phyloP scores from a whole-genome alignment of 2,113 vertebrate species.

The Phalacrocorax brasilianus region DNA sequence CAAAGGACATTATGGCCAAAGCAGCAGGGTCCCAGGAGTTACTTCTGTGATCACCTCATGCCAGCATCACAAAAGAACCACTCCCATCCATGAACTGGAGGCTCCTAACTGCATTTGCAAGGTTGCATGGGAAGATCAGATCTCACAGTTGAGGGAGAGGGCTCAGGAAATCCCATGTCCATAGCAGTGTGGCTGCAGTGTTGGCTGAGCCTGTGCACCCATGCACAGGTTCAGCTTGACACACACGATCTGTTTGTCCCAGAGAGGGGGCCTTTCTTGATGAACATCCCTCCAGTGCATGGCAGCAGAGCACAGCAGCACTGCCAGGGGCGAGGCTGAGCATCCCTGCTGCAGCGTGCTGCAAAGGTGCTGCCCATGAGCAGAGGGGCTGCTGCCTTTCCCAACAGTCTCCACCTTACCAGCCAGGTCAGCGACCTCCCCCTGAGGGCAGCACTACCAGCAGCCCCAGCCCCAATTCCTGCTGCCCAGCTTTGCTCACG shows the following conservation, averaged over 20 bases:
- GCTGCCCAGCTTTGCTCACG: background rate
- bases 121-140: background rate
- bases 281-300: fast-evolving
- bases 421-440: background rate
- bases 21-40: background rate
- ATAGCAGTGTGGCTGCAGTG: background rate
- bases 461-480: background rate
- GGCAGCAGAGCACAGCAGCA: fast-evolving
- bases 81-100: background rate
- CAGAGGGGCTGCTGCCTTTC: background rate
- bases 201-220: fast-evolving
- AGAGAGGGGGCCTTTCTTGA: background rate
- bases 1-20: background rate
- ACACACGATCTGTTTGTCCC: background rate
- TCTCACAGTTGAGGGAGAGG: fast-evolving
- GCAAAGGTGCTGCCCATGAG: background rate
- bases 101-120: background rate
- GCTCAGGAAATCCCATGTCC: background rate
- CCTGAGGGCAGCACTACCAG: background rate
- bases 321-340: fast-evolving
- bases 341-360: background rate
- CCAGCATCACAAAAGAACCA: background rate
- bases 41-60: background rate
- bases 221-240: background rate
- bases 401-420: background rate